Conservation (phyloP, 2,113 vertebrate genomes). For the Psettodes erumei region DNA sequence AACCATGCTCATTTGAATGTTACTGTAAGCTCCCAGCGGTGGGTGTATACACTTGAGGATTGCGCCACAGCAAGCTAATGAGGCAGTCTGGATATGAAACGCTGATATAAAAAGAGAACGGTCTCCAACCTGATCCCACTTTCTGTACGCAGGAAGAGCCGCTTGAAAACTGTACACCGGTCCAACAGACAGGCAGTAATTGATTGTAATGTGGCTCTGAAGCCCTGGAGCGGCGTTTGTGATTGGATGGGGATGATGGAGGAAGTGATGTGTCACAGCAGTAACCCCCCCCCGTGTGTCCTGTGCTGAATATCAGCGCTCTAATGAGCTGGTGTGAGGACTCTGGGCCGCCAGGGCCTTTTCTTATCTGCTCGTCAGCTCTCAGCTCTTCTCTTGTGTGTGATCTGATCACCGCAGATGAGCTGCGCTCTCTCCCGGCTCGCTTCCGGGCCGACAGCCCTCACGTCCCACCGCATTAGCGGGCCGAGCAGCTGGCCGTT, state of each 20-base stretch:
- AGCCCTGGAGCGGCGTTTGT: conserved; percentile 3
- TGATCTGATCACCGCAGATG: conserved; percentile 6
- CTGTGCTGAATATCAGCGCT: background rate
- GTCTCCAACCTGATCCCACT: background rate
- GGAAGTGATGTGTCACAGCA: conserved; percentile 26
- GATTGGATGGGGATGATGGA: conserved; percentile 14
- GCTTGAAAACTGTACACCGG: background rate
- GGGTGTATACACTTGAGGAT: background rate
- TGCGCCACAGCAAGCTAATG: background rate
- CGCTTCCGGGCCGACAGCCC: background rate
- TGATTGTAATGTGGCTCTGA: conserved; percentile 4
- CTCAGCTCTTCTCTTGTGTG: background rate
- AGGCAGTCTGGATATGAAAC: no score
- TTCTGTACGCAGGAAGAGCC: background rate
- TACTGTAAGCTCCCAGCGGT: background rate
- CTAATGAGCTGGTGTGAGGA: conserved; percentile 16
- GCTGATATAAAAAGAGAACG: no score
- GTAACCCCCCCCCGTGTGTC: background rate
- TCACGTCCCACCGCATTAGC: conserved; percentile 1
- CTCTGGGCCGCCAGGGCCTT: background rate
- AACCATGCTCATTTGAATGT: background rate
- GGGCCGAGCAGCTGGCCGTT: background rate
- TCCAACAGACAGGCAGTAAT: background rate
- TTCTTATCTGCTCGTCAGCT: background rate
- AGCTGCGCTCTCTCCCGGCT: background rate